Percentiles rank a stretch among this genome's conserved stretches.
Evolutionary conservation across 1,140 invertebrate genomes (phyloP).

Genomic region (Matsumurasca onukii): DNA sequence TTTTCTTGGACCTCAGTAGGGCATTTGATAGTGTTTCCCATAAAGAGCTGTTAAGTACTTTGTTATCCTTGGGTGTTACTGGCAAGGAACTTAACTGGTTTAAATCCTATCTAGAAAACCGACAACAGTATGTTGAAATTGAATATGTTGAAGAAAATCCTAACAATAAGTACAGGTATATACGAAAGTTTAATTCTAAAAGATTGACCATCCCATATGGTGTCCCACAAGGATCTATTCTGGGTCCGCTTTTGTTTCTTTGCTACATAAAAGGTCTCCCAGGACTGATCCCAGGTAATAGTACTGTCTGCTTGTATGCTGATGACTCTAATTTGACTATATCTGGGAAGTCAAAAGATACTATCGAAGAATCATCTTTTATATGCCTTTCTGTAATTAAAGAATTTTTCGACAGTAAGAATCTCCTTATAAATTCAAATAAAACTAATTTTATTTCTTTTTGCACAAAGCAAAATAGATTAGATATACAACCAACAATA

Average conservation of each 20-base stretch:
- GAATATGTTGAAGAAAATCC: background rate
- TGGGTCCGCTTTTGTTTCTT: background rate
- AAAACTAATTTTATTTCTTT: conserved; percentile 4
- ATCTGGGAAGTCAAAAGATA: conserved; percentile 6
- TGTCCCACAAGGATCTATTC: conserved; percentile 9
- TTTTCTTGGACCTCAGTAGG: conserved; percentile 33
- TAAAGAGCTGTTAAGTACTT: conserved; percentile 20
- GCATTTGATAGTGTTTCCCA: conserved; percentile 38
- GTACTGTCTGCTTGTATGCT: conserved; percentile 13
- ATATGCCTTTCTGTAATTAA: background rate
- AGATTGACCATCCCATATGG: background rate
- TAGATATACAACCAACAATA: background rate
- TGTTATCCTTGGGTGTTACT: background rate
- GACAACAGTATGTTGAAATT: conserved; percentile 20
- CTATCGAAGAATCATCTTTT: background rate
- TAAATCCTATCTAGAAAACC: background rate
- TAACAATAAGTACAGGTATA: background rate
- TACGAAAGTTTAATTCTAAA: background rate
- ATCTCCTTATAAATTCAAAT: background rate
- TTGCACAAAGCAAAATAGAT: background rate
- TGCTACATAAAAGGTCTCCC: conserved; percentile 18
- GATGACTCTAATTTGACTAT: conserved; percentile 11
- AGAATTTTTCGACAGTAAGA: conserved; percentile 3
- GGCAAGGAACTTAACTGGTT: conserved; percentile 18
- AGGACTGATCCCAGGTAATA: background rate